Conservation (phyloP, 2,113 vertebrate species). For the Clarias gariepinus region DNA sequence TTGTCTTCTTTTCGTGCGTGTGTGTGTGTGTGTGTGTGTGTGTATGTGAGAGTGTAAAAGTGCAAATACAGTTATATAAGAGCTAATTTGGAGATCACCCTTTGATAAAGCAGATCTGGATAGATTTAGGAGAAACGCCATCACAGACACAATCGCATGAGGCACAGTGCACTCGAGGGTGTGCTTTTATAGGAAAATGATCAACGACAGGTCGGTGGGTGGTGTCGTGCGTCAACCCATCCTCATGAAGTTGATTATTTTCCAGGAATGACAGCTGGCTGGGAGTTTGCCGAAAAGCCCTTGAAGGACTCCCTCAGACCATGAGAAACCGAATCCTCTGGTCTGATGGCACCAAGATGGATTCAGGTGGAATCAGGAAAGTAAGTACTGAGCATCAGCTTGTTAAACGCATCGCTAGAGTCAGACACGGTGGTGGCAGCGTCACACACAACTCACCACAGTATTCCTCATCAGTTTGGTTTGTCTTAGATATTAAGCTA, state of each 20-base stretch:
- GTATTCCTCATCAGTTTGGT: too few relatives aligned
- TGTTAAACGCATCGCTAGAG: too few relatives aligned
- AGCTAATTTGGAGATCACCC: slow-evolving; percentile 8
- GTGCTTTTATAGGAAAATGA: neutral
- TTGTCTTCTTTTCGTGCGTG: slow-evolving; percentile 31
- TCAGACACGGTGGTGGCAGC: too few relatives aligned
- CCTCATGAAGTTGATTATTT: neutral
- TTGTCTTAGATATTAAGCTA: too few relatives aligned
- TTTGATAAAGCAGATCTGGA: neutral
- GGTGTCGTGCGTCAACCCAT: neutral
- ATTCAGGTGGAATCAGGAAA: too few relatives aligned
- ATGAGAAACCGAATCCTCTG: too few relatives aligned
- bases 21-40: slow-evolving; percentile 43
- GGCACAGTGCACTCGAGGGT: neutral
- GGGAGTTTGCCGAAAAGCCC: too few relatives aligned
- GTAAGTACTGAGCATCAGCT: too few relatives aligned
- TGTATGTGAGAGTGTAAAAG: slow-evolving; percentile 13
- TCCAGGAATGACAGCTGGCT: neutral
- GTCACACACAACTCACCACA: too few relatives aligned
- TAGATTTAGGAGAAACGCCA: neutral
- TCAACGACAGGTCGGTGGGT: neutral
- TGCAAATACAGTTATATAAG: neutral
- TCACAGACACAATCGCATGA: neutral
- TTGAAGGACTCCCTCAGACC: too few relatives aligned
- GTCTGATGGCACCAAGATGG: too few relatives aligned